Conservation (phyloP, 1,140 invertebrate genomes). For the Anagrus nilaparvatae region DNA sequence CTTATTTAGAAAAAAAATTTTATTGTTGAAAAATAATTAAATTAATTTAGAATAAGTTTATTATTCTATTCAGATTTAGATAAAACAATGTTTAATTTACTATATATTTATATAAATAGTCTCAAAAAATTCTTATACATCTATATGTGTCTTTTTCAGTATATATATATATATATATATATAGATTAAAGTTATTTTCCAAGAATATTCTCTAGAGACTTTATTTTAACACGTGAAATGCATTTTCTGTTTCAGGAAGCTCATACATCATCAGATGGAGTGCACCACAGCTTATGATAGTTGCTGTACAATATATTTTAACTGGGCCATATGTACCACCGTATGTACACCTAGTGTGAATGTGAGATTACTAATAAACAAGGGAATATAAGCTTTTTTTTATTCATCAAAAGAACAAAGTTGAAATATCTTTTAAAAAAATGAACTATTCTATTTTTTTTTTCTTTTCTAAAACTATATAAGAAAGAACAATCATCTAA, state of each 20-base stretch:
- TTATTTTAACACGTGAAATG: conserved; percentile 24
- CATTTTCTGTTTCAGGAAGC: conserved; percentile 38
- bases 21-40: too few relatives aligned
- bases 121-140: too few relatives aligned
- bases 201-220: conserved; percentile 18
- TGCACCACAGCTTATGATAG: conserved; percentile 40
- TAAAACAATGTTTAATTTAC: too few relatives aligned
- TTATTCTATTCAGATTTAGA: too few relatives aligned
- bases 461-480: background rate
- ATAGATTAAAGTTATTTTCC: background rate
- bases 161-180: background rate
- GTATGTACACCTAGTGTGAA: conserved; percentile 35
- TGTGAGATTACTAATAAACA: conserved; percentile 27
- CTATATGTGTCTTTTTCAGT: too few relatives aligned
- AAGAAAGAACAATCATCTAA: background rate
- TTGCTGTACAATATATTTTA: conserved; percentile 40
- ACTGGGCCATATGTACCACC: conserved; percentile 40
- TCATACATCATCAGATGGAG: conserved; percentile 42
- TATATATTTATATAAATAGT: too few relatives aligned
- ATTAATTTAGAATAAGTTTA: too few relatives aligned
- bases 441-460: too few relatives aligned
- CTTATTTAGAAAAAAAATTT: too few relatives aligned
- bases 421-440: too few relatives aligned
- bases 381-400: background rate
- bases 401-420: background rate